Evolutionary conservation across 2,888 invertebrate species (phyloP).

Genomic region (Drosophila rellima): DNA sequence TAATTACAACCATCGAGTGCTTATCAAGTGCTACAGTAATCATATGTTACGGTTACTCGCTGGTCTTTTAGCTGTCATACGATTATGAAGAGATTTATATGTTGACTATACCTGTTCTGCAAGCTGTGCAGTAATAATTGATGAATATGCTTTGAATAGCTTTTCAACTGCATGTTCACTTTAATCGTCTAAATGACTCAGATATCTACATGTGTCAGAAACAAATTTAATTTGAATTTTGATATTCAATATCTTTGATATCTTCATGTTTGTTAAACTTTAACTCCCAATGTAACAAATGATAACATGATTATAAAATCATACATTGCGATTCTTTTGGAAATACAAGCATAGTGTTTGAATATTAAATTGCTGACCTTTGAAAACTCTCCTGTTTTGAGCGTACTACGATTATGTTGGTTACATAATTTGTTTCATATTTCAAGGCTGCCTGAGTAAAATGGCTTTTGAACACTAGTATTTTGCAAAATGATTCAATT

Average conservation of each 20-base stretch:
- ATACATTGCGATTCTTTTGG: conserved; percentile 11
- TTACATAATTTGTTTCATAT: conserved; percentile 41
- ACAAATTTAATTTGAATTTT: no score
- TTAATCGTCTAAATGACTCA: background rate
- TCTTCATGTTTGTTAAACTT: no score
- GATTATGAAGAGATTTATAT: background rate
- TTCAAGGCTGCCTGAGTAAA: conserved; percentile 39
- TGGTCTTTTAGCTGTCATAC: background rate
- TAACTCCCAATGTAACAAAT: background rate
- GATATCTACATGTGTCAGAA: no score
- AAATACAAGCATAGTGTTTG: conserved; percentile 8
- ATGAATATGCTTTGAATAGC: background rate
- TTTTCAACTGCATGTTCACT: background rate
- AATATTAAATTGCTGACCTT: conserved; percentile 37
- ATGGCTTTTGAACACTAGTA: conserved; percentile 39
- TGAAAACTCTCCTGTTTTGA: conserved; percentile 16
- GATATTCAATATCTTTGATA: no score
- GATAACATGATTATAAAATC: conserved; percentile 11
- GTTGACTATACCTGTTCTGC: background rate
- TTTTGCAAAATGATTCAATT: conserved; percentile 56
- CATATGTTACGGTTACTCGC: background rate
- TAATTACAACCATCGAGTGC: conserved; percentile 59
- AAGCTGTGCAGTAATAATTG: background rate
- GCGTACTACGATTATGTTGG: conserved; percentile 15
- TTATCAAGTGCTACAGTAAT: conserved; percentile 30